These are phyloP conservation scores for Drosophila rellima DNA, from an alignment of 2,888 invertebrate genomes.

Conservation along the genomic window DNA sequence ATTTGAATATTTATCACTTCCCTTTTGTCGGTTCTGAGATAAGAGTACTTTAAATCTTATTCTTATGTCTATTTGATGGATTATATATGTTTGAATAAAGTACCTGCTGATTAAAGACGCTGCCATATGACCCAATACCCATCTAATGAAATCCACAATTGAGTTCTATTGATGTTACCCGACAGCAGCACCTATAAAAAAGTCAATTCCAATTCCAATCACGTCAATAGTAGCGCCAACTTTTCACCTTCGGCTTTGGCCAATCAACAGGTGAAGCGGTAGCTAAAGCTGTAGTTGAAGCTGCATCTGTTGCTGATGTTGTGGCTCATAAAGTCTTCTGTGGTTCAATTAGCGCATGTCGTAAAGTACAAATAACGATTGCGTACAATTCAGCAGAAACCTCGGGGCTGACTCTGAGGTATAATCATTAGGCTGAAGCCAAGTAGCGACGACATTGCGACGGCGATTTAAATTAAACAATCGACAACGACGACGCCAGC, in stretches of 20 bases:
- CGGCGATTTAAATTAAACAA: conserved; percentile 80
- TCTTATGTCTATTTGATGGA: conserved; percentile 12
- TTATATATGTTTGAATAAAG: conserved; percentile 18
- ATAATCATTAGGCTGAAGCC: conserved; percentile 72
- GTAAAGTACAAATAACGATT: conserved; percentile 79
- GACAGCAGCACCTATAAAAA: conserved; percentile 30
- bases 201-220: conserved; percentile 55
- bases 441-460: conserved; percentile 62
- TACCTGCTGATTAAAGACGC: conserved; percentile 29
- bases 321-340: conserved; percentile 69
- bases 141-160: conserved; percentile 47
- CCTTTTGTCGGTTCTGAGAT: neutral
- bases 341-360: conserved; percentile 77
- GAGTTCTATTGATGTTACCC: conserved; percentile 55
- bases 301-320: neutral
- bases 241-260: conserved; percentile 62
- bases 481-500: conserved; percentile 64
- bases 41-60: neutral
- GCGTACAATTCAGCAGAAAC: conserved; percentile 65
- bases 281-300: conserved; percentile 20
- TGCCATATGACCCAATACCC: conserved; percentile 42
- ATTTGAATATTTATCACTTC: neutral
- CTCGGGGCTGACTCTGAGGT: conserved; percentile 39
- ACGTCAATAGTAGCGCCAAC: conserved; percentile 51
- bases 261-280: conserved; percentile 57